Conservation (phyloP, 2,113 vertebrate genomes). For the Nanger granti region DNA sequence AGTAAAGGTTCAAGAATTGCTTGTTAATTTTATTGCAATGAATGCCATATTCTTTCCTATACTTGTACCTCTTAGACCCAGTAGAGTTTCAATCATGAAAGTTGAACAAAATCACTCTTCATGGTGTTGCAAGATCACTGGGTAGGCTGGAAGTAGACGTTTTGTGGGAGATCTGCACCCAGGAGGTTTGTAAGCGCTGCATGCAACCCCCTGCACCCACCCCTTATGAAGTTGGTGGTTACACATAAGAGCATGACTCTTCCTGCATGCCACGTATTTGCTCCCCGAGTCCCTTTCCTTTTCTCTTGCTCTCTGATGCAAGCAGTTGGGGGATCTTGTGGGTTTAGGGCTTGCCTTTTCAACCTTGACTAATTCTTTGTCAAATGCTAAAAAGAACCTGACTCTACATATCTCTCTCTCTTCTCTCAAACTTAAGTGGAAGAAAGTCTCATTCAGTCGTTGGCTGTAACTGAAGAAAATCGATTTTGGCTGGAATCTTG, state of each 20-base stretch:
- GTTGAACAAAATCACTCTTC: background rate
- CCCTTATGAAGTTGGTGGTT: background rate
- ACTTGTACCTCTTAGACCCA: background rate
- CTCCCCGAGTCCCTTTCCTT: background rate
- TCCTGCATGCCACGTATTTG: fast-evolving
- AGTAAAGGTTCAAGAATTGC: background rate
- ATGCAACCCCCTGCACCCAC: background rate
- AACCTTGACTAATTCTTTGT: background rate
- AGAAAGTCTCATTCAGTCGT: background rate
- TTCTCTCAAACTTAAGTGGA: background rate
- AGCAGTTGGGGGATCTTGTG: background rate
- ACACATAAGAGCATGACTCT: background rate
- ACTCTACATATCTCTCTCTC: background rate
- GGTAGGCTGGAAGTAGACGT: background rate
- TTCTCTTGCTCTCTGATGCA: background rate
- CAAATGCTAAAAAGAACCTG: background rate
- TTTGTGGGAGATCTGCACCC: background rate
- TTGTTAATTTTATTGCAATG: background rate
- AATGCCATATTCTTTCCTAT: background rate
- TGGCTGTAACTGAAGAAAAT: background rate
- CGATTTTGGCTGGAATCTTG: background rate
- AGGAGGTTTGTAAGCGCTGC: background rate
- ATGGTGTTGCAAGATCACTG: background rate
- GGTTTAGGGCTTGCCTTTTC: background rate
- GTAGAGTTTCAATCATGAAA: background rate